Evolutionary conservation across 2,888 invertebrate genomes (phyloP), one percentile per base, ranked within the genome.

Genomic region (Acrobasis repandana): DNA sequence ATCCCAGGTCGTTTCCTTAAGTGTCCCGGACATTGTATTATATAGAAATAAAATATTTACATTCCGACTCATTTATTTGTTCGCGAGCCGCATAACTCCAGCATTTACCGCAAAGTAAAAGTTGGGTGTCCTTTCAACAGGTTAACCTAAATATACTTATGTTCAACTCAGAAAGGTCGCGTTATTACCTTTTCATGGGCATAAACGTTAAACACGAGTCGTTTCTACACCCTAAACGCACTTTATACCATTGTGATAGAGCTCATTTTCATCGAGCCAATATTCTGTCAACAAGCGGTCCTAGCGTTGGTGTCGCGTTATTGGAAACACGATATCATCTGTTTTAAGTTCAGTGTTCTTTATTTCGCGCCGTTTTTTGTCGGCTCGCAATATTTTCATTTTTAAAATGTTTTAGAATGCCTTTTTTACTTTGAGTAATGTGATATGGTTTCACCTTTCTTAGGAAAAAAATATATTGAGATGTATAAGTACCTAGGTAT

Each of bases 131-230:
- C 60, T 60, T 60, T 60, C 60, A 60, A 60, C 60, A 60, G 60
- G 60, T 60, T 46, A 60, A 60, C 46, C 52, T 52, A 60, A 58
- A 60, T 33, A 60, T 60, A 52, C 46, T 33, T 60, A 60, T 34
- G 52, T 60, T 49, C 48, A 58, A 58, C 48, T 47, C 46, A 34
- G 18, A 47, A 52, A 60, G 60, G 60, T 60, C 51, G 60, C 47
- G 38, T 60, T 60, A 60, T 60, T 60, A 60, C 60, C 43, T 58
- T 60, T 60, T 60, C 60, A 52, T 52, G 52, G 46, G 50, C 46
- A 52, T 60, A 60, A 46, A 34, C 52, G 52, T 52, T 60, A 60
- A 52, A 60, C 60, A 60, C 46, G 52, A 34, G 9, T 14, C 11
- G 33, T 5, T 10, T 18, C 52, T 46, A 52, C 16, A 52, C 16